These are phyloP conservation scores for Clostera curtula DNA, from an alignment of 2,888 invertebrate species.

Conservation along the genomic window DNA sequence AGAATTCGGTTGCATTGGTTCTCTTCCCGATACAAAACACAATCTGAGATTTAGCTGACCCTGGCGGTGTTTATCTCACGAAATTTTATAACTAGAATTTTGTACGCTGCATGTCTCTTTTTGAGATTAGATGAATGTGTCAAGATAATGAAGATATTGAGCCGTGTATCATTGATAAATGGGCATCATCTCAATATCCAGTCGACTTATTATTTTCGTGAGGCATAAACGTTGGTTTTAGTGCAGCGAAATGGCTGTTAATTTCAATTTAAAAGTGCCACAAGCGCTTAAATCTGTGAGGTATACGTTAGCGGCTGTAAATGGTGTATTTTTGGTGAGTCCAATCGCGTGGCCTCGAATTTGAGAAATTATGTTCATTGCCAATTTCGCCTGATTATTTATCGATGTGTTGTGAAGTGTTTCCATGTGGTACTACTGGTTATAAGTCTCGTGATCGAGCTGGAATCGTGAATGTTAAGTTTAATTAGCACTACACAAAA, in stretches of 20 bases:
- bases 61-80: no score
- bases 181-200: slow-evolving; percentile 39
- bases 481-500: no score
- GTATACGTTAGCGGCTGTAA: slow-evolving; percentile 82
- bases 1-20: no score
- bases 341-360: slow-evolving; percentile 2
- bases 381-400: slow-evolving; percentile 6
- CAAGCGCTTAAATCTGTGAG: slow-evolving; percentile 70
- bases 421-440: slow-evolving; percentile 3
- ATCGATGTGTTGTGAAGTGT: slow-evolving; percentile 2
- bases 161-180: slow-evolving; percentile 45
- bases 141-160: slow-evolving; percentile 58
- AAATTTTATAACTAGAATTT: no score
- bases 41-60: no score
- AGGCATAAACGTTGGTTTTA: slow-evolving; percentile 15
- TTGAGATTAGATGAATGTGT: slow-evolving; percentile 50
- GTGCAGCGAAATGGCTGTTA: slow-evolving; percentile 24
- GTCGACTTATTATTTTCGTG: slow-evolving; percentile 30
- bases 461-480: neutral
- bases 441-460: slow-evolving; percentile 12
- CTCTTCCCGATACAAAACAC: no score
- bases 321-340: slow-evolving; percentile 83
- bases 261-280: slow-evolving; percentile 69
- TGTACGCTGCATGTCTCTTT: slow-evolving; percentile 18
- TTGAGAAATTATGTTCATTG: slow-evolving; percentile 5